Evolutionary conservation across 1,140 invertebrate genomes (phyloP), one percentile per base, ranked within the genome.

Genomic region (Hormaphis cornu): DNA sequence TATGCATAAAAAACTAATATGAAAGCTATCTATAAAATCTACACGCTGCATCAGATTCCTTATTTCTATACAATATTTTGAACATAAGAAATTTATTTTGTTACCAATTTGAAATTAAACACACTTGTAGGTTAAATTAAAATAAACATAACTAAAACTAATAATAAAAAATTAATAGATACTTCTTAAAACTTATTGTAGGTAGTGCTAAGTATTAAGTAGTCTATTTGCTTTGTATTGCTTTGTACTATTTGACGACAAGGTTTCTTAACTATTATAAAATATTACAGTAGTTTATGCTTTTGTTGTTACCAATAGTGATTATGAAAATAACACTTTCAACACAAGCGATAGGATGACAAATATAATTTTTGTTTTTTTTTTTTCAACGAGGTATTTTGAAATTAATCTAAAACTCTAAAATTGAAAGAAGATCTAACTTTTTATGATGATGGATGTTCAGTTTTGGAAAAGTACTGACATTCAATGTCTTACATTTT

Each of bases 161-260:
- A 10, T 58, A 24, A 58, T 30, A 53, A 30, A 53, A 18, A 30
- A 52, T 28, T 28, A 56, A 56, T 56, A 16, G 18, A 50, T 48
- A 48, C 24, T 46, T 46, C 33, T 14, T 12, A 33, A 56, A 56
- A 56, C 53, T 56, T 56, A 56, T 22, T 56, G 30, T 56, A 35
- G 22, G 30, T 56, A 35, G 22, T 37, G 1, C 35, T 24, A 40
- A n/a, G 9, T 40, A 37, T 58, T 37, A 4, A 33, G 10, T 35
- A 12, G 6, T 30, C 20, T 24, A 58, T 40, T 24, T 58, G 40
- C 53, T 58, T 40, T 40, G n/a, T n/a, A n/a, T n/a, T n/a, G 20
- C 35, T 58, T 58, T 58, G 54, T 58, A 58, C 54, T 58, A 56
- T 56, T 22, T 20, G 40, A 58, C n/a, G n/a, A n/a, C 26, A 40